phyloP scores from a whole-genome alignment of 2,797 vertebrate species.

The Podarcis lilfordi region DNA sequence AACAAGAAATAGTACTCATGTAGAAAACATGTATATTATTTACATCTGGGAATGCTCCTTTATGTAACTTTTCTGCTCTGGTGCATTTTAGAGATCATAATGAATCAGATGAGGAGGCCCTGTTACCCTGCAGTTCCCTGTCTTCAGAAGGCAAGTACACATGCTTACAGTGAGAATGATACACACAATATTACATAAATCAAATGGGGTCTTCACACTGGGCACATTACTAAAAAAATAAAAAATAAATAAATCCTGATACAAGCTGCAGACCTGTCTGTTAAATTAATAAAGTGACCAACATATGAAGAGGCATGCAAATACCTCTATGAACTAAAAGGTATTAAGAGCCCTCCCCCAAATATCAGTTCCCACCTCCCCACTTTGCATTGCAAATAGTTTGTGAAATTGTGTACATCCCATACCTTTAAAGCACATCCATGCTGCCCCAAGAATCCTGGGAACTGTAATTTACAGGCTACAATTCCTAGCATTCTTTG shows the following conservation, averaged over 20 bases:
- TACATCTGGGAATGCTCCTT: not conserved
- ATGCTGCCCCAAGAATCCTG: too few relatives aligned
- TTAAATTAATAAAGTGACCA: not conserved
- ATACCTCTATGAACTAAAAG: not conserved
- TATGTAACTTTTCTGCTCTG: not conserved
- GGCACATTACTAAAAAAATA: not conserved
- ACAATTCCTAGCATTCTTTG: too few relatives aligned
- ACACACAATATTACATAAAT: not conserved
- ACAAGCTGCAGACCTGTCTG: not conserved
- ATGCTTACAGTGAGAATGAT: not conserved
- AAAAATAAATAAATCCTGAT: not conserved
- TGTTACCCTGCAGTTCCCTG: constrained; percentile 60
- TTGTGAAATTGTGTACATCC: not conserved
- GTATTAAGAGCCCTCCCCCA: not conserved
- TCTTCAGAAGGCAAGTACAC: constrained; percentile 75
- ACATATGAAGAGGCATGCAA: not conserved
- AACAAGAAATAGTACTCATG: not conserved
- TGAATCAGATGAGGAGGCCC: constrained; percentile 56
- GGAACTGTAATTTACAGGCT: too few relatives aligned
- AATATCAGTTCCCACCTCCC: not conserved
- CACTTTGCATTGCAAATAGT: not conserved
- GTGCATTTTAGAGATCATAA: constrained; percentile 69
- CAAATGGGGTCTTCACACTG: not conserved
- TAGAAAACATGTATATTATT: not conserved
- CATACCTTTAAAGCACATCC: not conserved